Conservation (phyloP, 2,113 vertebrate genomes). For the Microcebus jonahi region DNA sequence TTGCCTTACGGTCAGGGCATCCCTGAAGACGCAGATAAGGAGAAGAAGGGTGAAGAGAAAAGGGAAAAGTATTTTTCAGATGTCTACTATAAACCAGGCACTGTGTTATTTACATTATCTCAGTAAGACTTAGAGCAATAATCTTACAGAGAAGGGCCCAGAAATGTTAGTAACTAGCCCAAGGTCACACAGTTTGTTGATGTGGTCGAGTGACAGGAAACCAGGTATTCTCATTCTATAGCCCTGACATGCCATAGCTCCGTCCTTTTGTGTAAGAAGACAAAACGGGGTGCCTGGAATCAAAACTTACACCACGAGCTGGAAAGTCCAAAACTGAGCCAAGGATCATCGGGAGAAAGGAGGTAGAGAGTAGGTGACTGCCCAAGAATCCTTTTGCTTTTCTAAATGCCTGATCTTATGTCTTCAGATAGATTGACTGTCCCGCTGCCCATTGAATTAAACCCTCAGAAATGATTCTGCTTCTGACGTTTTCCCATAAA, state of each 20-base stretch:
- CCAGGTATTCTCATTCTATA: not conserved
- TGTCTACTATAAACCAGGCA: not conserved
- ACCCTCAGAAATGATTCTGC: not conserved
- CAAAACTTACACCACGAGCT: not conserved
- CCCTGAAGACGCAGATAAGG: not conserved
- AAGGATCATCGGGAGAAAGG: not conserved
- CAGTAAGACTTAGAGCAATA: not conserved
- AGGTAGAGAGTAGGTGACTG: not conserved
- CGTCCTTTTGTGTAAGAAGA: not conserved
- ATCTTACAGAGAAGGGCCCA: not conserved
- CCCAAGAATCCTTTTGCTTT: not conserved
- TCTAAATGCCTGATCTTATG: not conserved
- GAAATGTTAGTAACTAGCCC: not conserved
- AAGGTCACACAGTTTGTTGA: not conserved
- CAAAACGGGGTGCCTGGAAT: not conserved
- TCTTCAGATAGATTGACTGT: not conserved
- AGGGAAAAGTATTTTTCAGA: not conserved
- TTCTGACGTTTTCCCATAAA: slow-evolving; percentile 1
- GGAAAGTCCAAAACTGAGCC: not conserved
- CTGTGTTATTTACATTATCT: not conserved
- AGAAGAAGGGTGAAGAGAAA: not conserved
- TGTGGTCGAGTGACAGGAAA: not conserved
- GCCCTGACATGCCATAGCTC: no score
- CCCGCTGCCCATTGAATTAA: not conserved
- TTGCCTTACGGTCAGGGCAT: not conserved